Conservation (phyloP, 2,888 invertebrate genomes). For the Lampropteryx suffumata region DNA sequence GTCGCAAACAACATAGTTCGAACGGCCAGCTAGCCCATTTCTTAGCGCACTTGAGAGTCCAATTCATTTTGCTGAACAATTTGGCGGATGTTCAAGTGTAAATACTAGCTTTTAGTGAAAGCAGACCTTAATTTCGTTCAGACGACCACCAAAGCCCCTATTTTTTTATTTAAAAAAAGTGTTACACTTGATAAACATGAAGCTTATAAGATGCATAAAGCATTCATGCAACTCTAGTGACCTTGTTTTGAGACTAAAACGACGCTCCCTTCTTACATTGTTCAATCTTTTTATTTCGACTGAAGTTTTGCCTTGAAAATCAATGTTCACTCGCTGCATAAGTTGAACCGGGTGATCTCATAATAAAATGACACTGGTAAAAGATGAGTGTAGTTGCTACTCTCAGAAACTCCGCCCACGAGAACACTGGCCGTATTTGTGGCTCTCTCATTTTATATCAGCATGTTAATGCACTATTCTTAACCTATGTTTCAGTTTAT, state of each 20-base stretch:
- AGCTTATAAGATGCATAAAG: too few species aligned
- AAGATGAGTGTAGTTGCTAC: conserved; percentile 11
- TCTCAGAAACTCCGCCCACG: conserved; percentile 15
- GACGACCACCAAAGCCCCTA: not conserved
- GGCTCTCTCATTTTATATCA: conserved; percentile 1
- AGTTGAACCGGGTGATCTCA: conserved; percentile 19
- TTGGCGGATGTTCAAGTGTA: conserved; percentile 22
- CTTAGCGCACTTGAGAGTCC: not conserved
- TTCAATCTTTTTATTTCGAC: not conserved
- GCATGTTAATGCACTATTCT: not conserved
- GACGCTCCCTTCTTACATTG: not conserved
- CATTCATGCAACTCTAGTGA: too few species aligned
- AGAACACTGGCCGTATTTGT: conserved; percentile 7
- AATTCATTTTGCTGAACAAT: conserved; percentile 20
- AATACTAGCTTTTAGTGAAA: conserved; percentile 20
- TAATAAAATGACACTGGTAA: conserved; percentile 16
- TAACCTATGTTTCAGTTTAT: conserved; percentile 6
- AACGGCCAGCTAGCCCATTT: conserved; percentile 1
- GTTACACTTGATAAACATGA: not conserved
- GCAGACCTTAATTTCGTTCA: conserved; percentile 9
- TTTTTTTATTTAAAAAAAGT: not conserved
- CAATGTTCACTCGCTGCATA: conserved; percentile 2
- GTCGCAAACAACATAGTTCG: conserved; percentile 4
- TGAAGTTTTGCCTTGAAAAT: not conserved
- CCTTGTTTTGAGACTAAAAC: too few species aligned